Conservation (phyloP, 1,140 invertebrate species). For the Tetragonula clypearis region DNA sequence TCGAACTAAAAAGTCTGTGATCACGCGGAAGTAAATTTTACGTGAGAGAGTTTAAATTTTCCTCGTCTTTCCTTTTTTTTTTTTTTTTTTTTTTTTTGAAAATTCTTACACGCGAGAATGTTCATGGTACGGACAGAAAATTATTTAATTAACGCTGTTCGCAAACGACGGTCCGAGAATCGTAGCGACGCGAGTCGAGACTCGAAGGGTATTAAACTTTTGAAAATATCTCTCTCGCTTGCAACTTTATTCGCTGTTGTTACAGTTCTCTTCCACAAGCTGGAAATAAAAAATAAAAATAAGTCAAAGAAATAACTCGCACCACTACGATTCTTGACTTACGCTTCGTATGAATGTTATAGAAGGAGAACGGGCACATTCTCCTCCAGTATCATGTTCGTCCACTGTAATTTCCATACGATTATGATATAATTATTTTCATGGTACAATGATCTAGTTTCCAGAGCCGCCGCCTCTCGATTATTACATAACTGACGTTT, state of each 20-base stretch:
- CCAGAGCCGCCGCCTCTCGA: conserved; percentile 26
- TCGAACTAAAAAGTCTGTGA: neutral
- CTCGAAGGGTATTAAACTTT: neutral
- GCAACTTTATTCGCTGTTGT: neutral
- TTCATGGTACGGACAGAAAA: conserved; percentile 20
- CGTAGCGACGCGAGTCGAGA: neutral
- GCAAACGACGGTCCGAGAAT: neutral
- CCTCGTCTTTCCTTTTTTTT: neutral
- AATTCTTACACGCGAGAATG: neutral
- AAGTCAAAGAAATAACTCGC: too few relatives aligned
- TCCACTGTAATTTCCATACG: too few relatives aligned
- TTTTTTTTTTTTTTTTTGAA: neutral
- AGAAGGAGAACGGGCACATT: neutral
- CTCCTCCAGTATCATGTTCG: neutral
- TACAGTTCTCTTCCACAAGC: too few relatives aligned
- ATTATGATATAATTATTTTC: neutral
- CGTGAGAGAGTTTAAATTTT: neutral
- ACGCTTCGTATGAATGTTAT: neutral
- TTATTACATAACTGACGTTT: conserved; percentile 25
- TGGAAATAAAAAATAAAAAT: neutral
- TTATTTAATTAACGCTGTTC: neutral
- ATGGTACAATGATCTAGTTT: conserved; percentile 10
- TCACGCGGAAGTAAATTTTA: neutral
- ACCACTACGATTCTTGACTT: neutral
- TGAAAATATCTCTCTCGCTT: neutral